A percentile compares a stretch with the other conserved stretches of the same genome.
Conservation (phyloP, 2,797 vertebrate genomes). For the Chiroxiphia lanceolata region DNA sequence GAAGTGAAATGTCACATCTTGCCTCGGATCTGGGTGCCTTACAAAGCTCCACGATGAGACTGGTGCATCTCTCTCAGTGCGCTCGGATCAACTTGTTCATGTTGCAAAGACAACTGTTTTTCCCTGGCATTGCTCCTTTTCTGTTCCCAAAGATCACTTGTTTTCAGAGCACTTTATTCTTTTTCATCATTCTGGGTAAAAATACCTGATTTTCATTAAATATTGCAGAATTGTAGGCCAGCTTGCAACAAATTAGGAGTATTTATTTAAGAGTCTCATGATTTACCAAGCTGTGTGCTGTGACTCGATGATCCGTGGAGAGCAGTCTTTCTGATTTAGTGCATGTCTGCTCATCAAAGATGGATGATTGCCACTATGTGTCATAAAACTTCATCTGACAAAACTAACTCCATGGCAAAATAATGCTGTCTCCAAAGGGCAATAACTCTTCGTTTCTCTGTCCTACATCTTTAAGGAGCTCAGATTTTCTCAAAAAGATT, state of each 20-base stretch:
- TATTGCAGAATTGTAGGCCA: not conserved
- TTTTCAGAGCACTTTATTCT: not conserved
- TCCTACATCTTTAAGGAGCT: slow-evolving; percentile 41
- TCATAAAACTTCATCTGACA: slow-evolving; percentile 63
- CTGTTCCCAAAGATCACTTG: not conserved
- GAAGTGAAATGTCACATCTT: not conserved
- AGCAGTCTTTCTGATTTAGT: slow-evolving; percentile 53
- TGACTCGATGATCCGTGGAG: slow-evolving; percentile 24
- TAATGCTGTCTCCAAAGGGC: slow-evolving; percentile 52
- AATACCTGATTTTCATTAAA: not conserved
- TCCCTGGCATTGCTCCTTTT: not conserved
- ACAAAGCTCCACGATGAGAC: rapidly evolving
- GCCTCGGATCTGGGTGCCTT: not conserved
- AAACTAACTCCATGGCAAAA: slow-evolving; percentile 55
- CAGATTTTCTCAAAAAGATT: slow-evolving; percentile 60
- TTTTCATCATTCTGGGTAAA: not conserved
- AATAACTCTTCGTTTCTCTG: slow-evolving; percentile 49
- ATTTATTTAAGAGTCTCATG: slow-evolving; percentile 7
- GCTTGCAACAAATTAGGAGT: not conserved
- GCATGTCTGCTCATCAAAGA: slow-evolving; percentile 60
- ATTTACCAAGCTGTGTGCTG: not conserved
- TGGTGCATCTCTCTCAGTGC: rapidly evolving
- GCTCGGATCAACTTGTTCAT: rapidly evolving
- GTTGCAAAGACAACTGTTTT: not conserved
- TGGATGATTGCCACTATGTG: slow-evolving; percentile 46